Base-by-base conservation (phyloP, 2,113 vertebrate genomes). In the Tachuris rubrigastra region DNA sequence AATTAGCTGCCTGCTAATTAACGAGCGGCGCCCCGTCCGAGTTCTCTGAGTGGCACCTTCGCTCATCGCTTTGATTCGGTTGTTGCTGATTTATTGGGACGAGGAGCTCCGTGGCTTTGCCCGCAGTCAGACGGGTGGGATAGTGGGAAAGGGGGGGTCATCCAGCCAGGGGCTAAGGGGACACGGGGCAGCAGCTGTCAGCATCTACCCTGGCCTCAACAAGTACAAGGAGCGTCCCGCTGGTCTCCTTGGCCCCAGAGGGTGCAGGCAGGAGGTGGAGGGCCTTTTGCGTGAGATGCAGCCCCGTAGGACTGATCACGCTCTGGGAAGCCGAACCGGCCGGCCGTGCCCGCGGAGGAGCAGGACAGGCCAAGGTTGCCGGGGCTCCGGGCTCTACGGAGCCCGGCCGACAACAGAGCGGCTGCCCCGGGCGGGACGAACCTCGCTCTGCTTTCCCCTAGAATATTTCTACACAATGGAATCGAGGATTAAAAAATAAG, bases 1-100 rank as follows among this genome's bases (percentile, higher is more conserved):
- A 97, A 99, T 99, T 98, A 99, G 96, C 95, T 97, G 97, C 97
- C 95, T 98, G 98, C 97, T 98, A 98, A 99, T 99, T 98, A 98
- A 98, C 98, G 12, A 98, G 96, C 78, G 80, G 95, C 96, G 96
- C 96, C 95, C 96, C 95, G 94, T 97, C 97, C 94, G 89, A 86
- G 78, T 97, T 96, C 94, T 92, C 83, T 98, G 98, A 98, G 92
- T 98, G 98, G 97, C 98, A 96, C 92, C 97, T 98, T 98, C 96
- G 96, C 96, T 97, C 98, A 97, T 98, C 71, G 88, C 96, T 99
- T 98, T 98, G 98, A 98, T 95, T 96, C 73, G 16, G 79, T 10
- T 84, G 17, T 67, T 25, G 89, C 87, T 73, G 79, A 88, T 86
- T 90, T 95, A 84, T 11, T 35, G 77, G 68, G 72, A 20, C 25